Evolutionary conservation across 2,888 invertebrate species (phyloP), one percentile per base, ranked within the genome.

Genomic region (Pseudococcus jackbeardsleyi): DNA sequence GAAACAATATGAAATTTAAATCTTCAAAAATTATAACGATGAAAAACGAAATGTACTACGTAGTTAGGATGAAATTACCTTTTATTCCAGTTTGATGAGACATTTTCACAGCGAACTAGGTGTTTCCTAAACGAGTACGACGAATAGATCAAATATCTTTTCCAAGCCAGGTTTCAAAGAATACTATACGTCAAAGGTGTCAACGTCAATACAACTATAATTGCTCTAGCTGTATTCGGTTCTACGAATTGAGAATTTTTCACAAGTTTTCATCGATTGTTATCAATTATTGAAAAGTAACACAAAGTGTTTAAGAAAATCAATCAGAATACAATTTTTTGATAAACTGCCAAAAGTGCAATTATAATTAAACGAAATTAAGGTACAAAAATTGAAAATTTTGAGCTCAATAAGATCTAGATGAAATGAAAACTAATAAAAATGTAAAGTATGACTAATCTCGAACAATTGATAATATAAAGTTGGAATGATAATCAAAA

Each of bases 41-140:
- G 39, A 84, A 48, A 26, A 54, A 17, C 33, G 17, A 59, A 42
- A 3, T 59, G n/a, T 17, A 33, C n/a, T n/a, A n/a, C n/a, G 0
- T 4, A 8, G 15, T 46, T 82, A 11, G 9, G 42, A 42, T 6
- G 39, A 86, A 48, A 85, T 90, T 93, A 96, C 96, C 96, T 94
- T 95, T 95, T 90, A 97, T 97, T 91, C 97, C 97, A 19, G 97
- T 97, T 93, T 97, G 97, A 91, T 97, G 97, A 91, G 97, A 97
- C 97, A 97, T 97, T 19, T 22, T 64, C 0, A 22, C 5, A 64
- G 19, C 7, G 12, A 19, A 64, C 15, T 22, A 9, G 1, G 1
- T 64, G 9, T 22, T 42, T 64, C 22, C 64, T 11, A 11, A 15
- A 64, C 22, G 4, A 64, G 1, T 22, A 19, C 11, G 22, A 19